Evolutionary conservation across 2,113 vertebrate genomes (phyloP).

Genomic region (Pogonocichla stellata): DNA sequence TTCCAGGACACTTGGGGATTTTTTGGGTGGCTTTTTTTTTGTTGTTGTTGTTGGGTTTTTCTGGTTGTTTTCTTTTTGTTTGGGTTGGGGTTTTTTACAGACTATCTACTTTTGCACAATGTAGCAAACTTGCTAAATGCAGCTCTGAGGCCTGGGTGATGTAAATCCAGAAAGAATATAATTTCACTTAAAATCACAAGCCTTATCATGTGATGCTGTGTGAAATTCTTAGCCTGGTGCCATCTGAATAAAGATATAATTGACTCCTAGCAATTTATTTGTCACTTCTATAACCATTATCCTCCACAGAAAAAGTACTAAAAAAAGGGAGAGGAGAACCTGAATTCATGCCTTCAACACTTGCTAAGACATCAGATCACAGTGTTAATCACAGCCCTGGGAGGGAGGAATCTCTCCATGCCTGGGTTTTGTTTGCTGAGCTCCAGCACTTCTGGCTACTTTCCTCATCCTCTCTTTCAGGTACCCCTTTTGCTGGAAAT

Average conservation of each 20-base stretch:
- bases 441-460: background rate
- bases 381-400: background rate
- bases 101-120: background rate
- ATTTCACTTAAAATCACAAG: constrained; percentile 1
- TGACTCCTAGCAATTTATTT: constrained; percentile 17
- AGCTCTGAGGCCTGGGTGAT: background rate
- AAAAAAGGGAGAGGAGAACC: background rate
- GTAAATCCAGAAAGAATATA: background rate
- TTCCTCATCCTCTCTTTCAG: background rate
- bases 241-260: background rate
- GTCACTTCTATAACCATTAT: background rate
- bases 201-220: background rate
- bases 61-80: background rate
- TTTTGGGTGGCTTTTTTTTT: background rate
- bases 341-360: background rate
- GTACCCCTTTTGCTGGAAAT: background rate
- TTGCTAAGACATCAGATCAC: background rate
- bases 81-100: background rate
- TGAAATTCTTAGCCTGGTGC: background rate
- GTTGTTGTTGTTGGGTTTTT: too few relatives aligned
- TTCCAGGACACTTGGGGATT: background rate
- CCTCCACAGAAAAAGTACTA: background rate
- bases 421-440: background rate
- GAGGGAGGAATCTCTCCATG: background rate
- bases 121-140: background rate